These are phyloP conservation scores for Tenthredo amoena DNA, from an alignment of 2,888 invertebrate species.

Conservation along the genomic window DNA sequence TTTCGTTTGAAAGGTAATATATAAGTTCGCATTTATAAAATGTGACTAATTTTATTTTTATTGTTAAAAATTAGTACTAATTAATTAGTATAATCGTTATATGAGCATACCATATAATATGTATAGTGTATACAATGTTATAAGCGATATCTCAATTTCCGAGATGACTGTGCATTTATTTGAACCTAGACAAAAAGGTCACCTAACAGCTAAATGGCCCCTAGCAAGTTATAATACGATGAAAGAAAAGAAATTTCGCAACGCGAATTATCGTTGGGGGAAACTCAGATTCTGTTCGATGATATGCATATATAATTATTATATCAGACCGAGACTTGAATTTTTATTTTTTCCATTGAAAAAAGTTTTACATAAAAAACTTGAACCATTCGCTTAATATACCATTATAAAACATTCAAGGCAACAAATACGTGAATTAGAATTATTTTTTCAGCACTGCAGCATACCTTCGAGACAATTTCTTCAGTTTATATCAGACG, in stretches of 20 bases:
- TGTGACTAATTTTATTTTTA: conserved; percentile 53
- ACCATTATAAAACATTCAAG: conserved; percentile 15
- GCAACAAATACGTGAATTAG: conserved; percentile 25
- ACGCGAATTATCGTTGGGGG: conserved; percentile 12
- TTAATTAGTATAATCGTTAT: conserved; percentile 52
- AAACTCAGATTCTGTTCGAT: conserved; percentile 42
- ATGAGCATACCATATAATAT: conserved; percentile 47
- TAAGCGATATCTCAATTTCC: conserved; percentile 49
- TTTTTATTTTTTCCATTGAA: background rate
- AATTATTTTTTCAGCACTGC: background rate
- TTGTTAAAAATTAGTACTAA: conserved; percentile 55
- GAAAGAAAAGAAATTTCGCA: conserved; percentile 28
- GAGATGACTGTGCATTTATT: conserved; percentile 50
- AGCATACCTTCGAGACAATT: conserved; percentile 27
- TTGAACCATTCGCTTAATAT: conserved; percentile 36
- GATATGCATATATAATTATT: conserved; percentile 40
- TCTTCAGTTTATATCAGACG: background rate
- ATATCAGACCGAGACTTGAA: background rate
- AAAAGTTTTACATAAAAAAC: conserved; percentile 8
- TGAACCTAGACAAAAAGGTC: conserved; percentile 49
- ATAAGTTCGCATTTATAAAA: conserved; percentile 54
- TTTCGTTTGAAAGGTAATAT: conserved; percentile 37
- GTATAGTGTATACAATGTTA: conserved; percentile 53
- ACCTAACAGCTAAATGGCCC: conserved; percentile 55
- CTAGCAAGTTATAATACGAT: conserved; percentile 53